phyloP scores from a whole-genome alignment of 2,113 vertebrate genomes.

The Herpetotheres cachinnans region DNA sequence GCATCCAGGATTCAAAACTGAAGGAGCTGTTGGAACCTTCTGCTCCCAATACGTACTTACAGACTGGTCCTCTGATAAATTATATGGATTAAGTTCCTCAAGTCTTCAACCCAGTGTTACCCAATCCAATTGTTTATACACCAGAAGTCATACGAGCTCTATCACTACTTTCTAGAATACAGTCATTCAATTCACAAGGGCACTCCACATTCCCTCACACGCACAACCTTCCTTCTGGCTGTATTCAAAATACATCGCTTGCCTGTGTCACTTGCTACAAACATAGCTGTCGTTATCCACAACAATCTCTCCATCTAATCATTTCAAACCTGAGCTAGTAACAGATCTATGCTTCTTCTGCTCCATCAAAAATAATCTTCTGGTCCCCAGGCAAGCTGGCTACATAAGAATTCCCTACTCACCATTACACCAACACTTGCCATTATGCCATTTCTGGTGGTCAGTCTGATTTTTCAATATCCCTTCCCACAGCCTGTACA shows the following conservation, averaged over 20 bases:
- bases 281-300: rapidly evolving
- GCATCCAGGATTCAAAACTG: neutral
- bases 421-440: neutral
- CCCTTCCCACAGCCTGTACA: neutral
- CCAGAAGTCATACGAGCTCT: neutral
- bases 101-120: neutral
- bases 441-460: neutral
- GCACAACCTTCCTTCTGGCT: neutral
- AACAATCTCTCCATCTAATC: neutral
- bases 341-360: neutral
- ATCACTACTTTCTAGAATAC: neutral
- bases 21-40: neutral
- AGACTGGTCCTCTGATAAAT: neutral
- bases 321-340: neutral
- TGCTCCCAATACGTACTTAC: neutral
- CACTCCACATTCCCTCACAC: neutral
- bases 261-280: neutral
- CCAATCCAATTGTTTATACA: neutral
- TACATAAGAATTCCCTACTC: neutral
- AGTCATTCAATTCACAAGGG: neutral
- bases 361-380: neutral
- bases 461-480: neutral
- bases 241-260: neutral
- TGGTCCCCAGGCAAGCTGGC: neutral
- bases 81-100: neutral